phyloP scores from a whole-genome alignment of 2,888 invertebrate genomes.

The Morinoia aosen region DNA sequence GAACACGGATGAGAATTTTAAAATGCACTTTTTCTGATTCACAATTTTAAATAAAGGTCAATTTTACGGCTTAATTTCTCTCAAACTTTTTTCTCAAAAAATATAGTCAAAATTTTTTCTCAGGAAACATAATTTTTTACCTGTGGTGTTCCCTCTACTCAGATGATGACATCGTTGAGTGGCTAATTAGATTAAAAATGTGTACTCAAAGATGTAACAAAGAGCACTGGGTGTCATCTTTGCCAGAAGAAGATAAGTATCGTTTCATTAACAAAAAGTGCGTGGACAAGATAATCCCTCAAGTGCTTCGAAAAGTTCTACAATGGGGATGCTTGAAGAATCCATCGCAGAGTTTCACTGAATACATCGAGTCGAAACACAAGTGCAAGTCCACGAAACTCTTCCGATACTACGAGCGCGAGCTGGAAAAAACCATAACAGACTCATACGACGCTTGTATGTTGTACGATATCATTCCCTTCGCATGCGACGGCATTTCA shows the following conservation, averaged over 20 bases:
- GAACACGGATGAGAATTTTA: too few species aligned
- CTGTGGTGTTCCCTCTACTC: too few species aligned
- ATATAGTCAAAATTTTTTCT: too few species aligned
- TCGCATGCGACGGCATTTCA: background rate
- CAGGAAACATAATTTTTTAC: too few species aligned
- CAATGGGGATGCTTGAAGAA: slow-evolving; percentile 5
- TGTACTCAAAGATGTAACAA: background rate
- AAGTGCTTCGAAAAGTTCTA: background rate
- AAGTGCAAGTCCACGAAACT: background rate
- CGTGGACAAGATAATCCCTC: slow-evolving; percentile 28
- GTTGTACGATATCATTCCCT: slow-evolving; percentile 15
- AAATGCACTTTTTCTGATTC: too few species aligned
- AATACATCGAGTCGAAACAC: background rate
- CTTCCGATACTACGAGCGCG: background rate
- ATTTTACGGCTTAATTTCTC: too few species aligned
- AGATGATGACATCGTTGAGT: too few species aligned
- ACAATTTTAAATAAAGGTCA: too few species aligned
- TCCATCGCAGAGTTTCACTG: background rate
- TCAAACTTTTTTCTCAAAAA: too few species aligned
- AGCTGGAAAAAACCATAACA: background rate
- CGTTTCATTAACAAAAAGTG: slow-evolving; percentile 35
- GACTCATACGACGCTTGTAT: background rate
- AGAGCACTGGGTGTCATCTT: background rate
- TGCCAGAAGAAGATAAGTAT: slow-evolving; percentile 42
- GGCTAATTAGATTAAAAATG: background rate